Percentiles rank a stretch among this genome's conserved stretches.
phyloP scores from a whole-genome alignment of 1,140 invertebrate genomes.

The Lasioglossum baleicum region DNA sequence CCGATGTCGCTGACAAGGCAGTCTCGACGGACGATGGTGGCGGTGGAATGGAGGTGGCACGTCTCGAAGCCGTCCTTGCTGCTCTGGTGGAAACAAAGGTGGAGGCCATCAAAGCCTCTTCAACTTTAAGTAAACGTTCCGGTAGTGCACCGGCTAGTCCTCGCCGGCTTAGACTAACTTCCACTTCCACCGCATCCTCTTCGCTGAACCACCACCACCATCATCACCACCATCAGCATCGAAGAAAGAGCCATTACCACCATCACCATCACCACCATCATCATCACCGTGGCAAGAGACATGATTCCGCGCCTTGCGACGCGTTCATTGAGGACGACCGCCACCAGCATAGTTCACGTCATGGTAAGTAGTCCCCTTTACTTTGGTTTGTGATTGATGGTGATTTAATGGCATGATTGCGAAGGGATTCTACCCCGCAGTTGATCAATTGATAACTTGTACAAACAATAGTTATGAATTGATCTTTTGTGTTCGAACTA shows the following conservation, averaged over 20 bases:
- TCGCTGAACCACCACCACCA: conserved; percentile 68
- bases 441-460: no score
- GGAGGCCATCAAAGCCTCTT: conserved; percentile 75
- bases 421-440: no score
- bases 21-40: conserved; percentile 84
- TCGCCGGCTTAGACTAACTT: conserved; percentile 71
- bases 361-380: conserved; percentile 51
- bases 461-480: no score
- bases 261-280: conserved; percentile 57
- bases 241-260: conserved; percentile 54
- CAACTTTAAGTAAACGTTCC: conserved; percentile 65
- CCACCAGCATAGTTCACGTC: conserved; percentile 63
- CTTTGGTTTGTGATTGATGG: neutral
- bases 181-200: conserved; percentile 75
- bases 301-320: conserved; percentile 74
- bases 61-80: conserved; percentile 84
- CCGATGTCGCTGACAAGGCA: conserved; percentile 84
- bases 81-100: conserved; percentile 85
- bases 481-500: no score
- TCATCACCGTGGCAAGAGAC: conserved; percentile 66
- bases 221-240: conserved; percentile 59
- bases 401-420: no score
- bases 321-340: conserved; percentile 64
- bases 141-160: conserved; percentile 74
- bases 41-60: conserved; percentile 79